Evolutionary conservation across 2,113 vertebrate genomes (phyloP).

Genomic region (Stegostoma tigrinum): DNA sequence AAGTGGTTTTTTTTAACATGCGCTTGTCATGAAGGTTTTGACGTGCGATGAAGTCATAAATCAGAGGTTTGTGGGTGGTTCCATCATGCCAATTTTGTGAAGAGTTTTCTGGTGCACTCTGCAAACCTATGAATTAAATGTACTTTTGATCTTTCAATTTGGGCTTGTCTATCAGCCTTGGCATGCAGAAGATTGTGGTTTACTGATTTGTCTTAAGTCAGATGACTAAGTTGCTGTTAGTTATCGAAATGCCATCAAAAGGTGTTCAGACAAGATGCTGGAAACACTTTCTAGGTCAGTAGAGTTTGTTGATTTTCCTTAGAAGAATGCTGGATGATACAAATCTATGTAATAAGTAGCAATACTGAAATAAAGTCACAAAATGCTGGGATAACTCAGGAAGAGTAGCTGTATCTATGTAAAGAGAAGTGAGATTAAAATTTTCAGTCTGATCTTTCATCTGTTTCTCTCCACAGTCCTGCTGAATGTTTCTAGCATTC

Average conservation of each 20-base stretch:
- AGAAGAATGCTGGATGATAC: no score
- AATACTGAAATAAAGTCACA: not conserved
- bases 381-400: not conserved
- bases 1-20: not conserved
- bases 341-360: no score
- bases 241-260: not conserved
- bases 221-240: no score
- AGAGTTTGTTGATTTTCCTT: not conserved
- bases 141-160: not conserved
- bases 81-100: not conserved
- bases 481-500: not conserved
- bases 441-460: not conserved
- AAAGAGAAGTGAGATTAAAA: not conserved
- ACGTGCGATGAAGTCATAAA: not conserved
- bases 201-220: not conserved
- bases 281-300: not conserved
- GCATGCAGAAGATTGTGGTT: not conserved
- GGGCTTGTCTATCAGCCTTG: not conserved
- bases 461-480: no score
- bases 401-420: not conserved
- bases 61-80: not conserved
- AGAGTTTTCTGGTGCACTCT: not conserved
- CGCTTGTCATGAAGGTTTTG: not conserved
- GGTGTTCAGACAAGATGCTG: not conserved
- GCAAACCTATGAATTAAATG: not conserved